phyloP scores from a whole-genome alignment of 2,797 vertebrate genomes.

The Vultur gryphus region DNA sequence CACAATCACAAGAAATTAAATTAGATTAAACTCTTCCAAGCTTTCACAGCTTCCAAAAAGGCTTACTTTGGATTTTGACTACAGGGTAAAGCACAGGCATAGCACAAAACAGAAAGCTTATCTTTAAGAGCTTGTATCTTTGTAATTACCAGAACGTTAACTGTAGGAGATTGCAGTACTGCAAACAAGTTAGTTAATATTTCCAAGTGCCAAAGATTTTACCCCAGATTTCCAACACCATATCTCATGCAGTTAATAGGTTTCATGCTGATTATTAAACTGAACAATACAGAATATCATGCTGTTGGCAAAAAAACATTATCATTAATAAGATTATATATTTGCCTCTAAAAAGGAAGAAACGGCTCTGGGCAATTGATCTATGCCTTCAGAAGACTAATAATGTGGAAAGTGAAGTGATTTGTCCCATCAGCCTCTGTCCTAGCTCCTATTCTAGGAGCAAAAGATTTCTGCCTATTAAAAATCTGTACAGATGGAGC shows the following conservation, averaged over 20 bases:
- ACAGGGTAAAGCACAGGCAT: neutral
- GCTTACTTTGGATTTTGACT: constrained; percentile 20
- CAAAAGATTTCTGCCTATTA: neutral
- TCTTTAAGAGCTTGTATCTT: constrained; percentile 13
- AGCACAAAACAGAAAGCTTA: constrained; percentile 13
- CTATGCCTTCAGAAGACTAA: constrained; percentile 14
- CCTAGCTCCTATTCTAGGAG: neutral
- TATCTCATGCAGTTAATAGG: constrained; percentile 53
- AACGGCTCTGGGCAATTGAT: constrained; percentile 19
- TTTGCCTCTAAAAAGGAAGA: constrained; percentile 38
- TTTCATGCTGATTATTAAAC: constrained; percentile 51
- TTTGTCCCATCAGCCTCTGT: constrained; percentile 1
- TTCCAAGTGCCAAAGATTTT: constrained; percentile 43
- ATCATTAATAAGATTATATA: constrained; percentile 55
- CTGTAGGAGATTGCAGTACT: neutral
- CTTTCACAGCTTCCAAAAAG: neutral
- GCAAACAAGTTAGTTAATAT: constrained; percentile 33
- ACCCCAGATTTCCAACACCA: constrained; percentile 21
- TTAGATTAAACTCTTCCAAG: constrained; percentile 9
- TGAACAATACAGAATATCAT: constrained; percentile 33
- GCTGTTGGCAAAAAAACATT: constrained; percentile 32
- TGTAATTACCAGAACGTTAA: constrained; percentile 34
- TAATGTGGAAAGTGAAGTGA: neutral
- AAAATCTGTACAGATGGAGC: neutral
- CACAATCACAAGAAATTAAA: constrained; percentile 19